A percentile compares a stretch with the other conserved stretches of the same genome.
Evolutionary conservation across 1,140 invertebrate species (phyloP).

Genomic region (Lasioglossum baleicum): DNA sequence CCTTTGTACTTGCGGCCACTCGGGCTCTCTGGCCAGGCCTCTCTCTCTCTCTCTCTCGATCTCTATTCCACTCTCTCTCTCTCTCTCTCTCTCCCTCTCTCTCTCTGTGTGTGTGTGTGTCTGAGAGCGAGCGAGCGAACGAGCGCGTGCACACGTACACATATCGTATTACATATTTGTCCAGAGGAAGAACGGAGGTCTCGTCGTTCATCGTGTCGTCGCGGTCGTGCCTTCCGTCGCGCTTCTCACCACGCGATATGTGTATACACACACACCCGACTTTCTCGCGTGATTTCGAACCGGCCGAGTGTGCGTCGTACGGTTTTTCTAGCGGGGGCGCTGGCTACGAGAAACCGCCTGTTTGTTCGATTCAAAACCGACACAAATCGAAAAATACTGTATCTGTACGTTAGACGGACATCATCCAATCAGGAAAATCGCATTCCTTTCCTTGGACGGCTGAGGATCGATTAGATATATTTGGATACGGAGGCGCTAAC

Average conservation of each 20-base stretch:
- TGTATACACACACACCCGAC: constrained; percentile 32
- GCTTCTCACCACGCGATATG: constrained; percentile 41
- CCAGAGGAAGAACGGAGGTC: constrained; percentile 57
- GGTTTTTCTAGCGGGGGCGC: constrained; percentile 41
- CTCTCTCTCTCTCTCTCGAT: too few relatives aligned
- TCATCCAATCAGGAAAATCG: too few relatives aligned
- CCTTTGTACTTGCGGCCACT: constrained; percentile 61
- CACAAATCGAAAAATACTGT: too few relatives aligned
- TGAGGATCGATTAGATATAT: too few relatives aligned
- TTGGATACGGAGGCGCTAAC: constrained; percentile 6
- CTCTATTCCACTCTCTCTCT: too few relatives aligned
- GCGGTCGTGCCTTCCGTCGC: constrained; percentile 46
- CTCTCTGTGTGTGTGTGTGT: constrained; percentile 1
- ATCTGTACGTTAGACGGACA: too few relatives aligned
- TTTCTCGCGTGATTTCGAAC: constrained; percentile 55
- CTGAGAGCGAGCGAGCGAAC: neutral
- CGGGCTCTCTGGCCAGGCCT: neutral
- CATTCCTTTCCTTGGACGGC: too few relatives aligned
- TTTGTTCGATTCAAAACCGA: too few relatives aligned
- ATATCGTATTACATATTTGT: constrained; percentile 63
- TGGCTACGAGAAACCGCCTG: constrained; percentile 25
- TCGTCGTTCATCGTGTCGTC: constrained; percentile 43
- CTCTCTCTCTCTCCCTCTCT: too few relatives aligned
- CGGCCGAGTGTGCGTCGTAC: constrained; percentile 36
- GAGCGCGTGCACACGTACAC: constrained; percentile 7